Conservation (phyloP, 2,113 vertebrate species). For the Phylloscopus whistleri region DNA sequence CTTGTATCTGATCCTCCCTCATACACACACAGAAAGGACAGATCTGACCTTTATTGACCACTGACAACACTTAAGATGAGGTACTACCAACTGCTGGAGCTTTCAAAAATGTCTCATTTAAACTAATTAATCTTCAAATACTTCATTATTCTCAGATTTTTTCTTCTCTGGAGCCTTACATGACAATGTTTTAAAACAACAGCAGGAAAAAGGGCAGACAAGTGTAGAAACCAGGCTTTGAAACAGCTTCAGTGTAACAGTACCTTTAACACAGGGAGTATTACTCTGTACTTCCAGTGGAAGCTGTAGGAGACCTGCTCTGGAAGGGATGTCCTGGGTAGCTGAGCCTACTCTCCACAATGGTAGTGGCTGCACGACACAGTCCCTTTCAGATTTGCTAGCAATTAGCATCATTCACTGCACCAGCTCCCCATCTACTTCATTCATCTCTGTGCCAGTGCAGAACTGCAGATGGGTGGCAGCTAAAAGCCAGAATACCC, state of each 20-base stretch:
- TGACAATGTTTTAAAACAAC: neutral
- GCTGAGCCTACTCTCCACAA: neutral
- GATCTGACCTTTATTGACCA: neutral
- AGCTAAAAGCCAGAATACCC: neutral
- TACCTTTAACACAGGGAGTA: neutral
- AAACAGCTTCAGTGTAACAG: neutral
- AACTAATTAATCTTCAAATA: neutral
- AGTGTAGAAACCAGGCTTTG: neutral
- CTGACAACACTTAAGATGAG: neutral
- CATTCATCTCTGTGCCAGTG: neutral
- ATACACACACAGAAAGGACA: neutral
- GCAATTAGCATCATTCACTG: conserved; percentile 4
- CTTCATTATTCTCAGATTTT: neutral
- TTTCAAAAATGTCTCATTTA: neutral
- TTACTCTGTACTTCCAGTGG: neutral
- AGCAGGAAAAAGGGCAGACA: neutral
- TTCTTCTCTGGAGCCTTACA: neutral
- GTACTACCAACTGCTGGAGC: neutral
- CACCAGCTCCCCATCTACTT: neutral
- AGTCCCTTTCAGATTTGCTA: neutral
- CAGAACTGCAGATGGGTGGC: neutral
- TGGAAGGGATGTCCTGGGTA: neutral
- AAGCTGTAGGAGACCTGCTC: neutral
- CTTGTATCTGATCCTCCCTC: neutral
- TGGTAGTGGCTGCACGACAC: neutral